Conservation (phyloP, 2,113 vertebrate species). For the Pteruthius melanotis region DNA sequence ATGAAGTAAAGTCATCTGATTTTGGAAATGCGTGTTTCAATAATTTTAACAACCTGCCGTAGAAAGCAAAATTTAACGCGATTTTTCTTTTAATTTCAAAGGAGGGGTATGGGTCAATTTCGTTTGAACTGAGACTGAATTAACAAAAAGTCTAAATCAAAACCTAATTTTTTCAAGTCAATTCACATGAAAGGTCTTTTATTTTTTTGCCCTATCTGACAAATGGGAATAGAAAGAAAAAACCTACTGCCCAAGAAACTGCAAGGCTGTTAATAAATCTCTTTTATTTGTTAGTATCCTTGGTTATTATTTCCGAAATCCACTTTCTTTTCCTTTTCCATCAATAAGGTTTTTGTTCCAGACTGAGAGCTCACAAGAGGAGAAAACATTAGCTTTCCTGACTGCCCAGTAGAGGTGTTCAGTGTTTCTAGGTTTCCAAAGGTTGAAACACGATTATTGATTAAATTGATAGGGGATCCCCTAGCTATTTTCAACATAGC, state of each 20-base stretch:
- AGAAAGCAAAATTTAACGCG: neutral
- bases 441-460: neutral
- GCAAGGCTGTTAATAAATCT: neutral
- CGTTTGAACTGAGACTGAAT: neutral
- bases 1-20: neutral
- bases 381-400: neutral
- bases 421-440: neutral
- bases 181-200: neutral
- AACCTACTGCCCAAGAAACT: neutral
- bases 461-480: neutral
- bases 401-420: neutral
- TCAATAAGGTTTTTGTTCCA: neutral
- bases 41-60: neutral
- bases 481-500: neutral
- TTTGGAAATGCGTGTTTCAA: neutral
- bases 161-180: neutral
- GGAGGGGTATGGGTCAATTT: neutral
- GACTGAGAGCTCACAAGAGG: neutral
- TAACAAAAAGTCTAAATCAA: neutral
- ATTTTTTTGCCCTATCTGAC: neutral
- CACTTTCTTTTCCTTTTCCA: constrained; percentile 12
- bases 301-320: neutral
- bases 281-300: neutral
- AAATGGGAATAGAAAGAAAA: neutral
- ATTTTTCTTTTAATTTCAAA: neutral